These are phyloP conservation scores for Lithobates pipiens DNA, from an alignment of 2,797 vertebrate species.

Conservation along the genomic window DNA sequence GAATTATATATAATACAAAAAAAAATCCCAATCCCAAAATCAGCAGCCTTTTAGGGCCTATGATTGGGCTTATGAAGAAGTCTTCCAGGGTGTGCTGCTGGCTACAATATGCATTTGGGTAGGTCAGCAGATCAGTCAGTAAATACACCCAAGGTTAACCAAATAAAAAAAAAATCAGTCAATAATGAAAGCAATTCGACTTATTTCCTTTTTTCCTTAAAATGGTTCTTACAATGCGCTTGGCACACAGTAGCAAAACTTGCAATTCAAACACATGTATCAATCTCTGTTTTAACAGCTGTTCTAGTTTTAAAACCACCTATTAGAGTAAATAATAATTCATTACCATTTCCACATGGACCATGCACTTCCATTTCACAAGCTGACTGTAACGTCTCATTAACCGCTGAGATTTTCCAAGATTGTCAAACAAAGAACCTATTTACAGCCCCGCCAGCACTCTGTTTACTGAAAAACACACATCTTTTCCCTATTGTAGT, in stretches of 20 bases:
- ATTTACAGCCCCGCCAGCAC: conserved; percentile 31
- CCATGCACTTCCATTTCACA: not conserved
- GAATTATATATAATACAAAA: no score
- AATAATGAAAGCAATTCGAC: not conserved
- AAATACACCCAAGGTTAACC: not conserved
- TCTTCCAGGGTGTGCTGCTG: not conserved
- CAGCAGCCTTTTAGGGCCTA: no score
- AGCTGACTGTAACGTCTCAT: conserved; percentile 8
- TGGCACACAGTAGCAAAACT: conserved; percentile 35
- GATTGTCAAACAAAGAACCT: conserved; percentile 41
- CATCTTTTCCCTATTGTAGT: conserved; percentile 15
- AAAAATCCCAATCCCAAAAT: no score
- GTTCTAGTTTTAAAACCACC: conserved; percentile 13
- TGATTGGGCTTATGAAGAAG: no score
- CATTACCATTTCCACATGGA: conserved; percentile 17
- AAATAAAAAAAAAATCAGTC: not conserved
- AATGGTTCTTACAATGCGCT: not conserved
- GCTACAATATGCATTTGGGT: not conserved
- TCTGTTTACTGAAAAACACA: conserved; percentile 36
- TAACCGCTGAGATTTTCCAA: conserved; percentile 23
- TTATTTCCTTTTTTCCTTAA: not conserved
- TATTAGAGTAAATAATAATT: conserved; percentile 44
- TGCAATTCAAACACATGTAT: conserved; percentile 21
- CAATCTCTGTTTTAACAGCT: conserved; percentile 36
- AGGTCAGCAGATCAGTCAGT: not conserved